Percentiles rank a stretch among this genome's conserved stretches.
Conservation (phyloP, 1,140 invertebrate genomes). For the Leguminivora glycinivorella region DNA sequence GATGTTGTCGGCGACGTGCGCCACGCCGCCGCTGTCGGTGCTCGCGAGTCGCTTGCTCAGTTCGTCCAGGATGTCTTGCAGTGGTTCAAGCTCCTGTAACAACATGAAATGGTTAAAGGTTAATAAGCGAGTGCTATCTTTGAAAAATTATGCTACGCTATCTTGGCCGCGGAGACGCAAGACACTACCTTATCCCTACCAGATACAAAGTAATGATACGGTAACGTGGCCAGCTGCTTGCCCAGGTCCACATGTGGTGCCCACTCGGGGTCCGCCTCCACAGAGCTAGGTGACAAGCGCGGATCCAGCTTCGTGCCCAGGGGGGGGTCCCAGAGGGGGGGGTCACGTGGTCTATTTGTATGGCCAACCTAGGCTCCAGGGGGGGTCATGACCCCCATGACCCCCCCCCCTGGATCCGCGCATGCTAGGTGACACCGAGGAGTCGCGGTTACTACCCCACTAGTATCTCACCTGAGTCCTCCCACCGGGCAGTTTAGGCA, state of each 20-base stretch:
- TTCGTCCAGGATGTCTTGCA: slow-evolving; percentile 80
- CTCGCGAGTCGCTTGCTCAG: slow-evolving; percentile 75
- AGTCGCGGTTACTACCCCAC: slow-evolving; percentile 64
- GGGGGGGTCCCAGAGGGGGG: too few species aligned
- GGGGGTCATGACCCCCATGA: too few species aligned
- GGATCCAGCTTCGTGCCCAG: too few species aligned
- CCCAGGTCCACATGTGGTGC: slow-evolving; percentile 87
- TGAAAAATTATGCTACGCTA: too few species aligned
- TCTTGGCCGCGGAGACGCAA: too few species aligned
- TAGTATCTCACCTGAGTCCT: slow-evolving; percentile 64
- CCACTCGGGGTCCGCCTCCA: slow-evolving; percentile 69
- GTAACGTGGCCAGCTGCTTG: slow-evolving; percentile 88
- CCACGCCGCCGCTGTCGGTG: slow-evolving; percentile 62
- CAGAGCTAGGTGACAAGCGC: too few species aligned
- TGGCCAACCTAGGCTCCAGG: too few species aligned
- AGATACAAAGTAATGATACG: too few species aligned
- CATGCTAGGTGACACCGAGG: slow-evolving; percentile 55
- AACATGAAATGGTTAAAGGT: not conserved
- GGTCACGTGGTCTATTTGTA: too few species aligned
- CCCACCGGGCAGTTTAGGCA: slow-evolving; percentile 81
- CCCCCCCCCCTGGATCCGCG: too few species aligned
- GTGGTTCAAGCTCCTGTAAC: slow-evolving; percentile 74
- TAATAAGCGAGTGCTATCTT: too few species aligned
- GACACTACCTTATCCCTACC: too few species aligned
- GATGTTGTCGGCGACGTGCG: slow-evolving; percentile 75